These are phyloP conservation scores for Macropus fuliginosus DNA, from an alignment of 2,797 vertebrate genomes.

Conservation along the genomic window DNA sequence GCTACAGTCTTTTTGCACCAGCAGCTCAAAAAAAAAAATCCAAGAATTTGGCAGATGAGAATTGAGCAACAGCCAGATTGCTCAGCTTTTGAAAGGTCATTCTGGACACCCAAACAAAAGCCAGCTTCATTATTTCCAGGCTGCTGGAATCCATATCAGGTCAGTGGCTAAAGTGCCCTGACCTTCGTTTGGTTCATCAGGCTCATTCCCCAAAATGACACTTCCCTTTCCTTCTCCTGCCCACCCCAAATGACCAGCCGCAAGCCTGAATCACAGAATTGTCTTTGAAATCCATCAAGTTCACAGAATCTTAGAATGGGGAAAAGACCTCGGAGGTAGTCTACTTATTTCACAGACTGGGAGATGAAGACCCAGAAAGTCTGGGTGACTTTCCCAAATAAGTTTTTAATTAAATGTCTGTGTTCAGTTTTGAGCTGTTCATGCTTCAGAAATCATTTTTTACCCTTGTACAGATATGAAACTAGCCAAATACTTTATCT, in stretches of 20 bases:
- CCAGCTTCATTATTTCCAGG: background rate
- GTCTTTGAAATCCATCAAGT: background rate
- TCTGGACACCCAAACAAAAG: constrained; percentile 25
- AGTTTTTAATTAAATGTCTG: constrained; percentile 25
- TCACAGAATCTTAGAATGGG: background rate
- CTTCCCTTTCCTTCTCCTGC: background rate
- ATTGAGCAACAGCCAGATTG: background rate
- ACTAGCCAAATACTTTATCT: background rate
- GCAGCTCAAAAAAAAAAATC: background rate
- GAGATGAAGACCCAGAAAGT: background rate
- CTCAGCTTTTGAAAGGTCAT: background rate
- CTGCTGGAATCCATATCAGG: background rate
- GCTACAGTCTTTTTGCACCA: background rate
- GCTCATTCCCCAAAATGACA: background rate
- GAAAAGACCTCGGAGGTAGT: background rate
- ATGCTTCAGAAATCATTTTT: constrained; percentile 7
- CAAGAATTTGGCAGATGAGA: constrained; percentile 1
- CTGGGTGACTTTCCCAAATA: background rate
- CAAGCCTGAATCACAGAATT: background rate
- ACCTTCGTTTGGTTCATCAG: background rate
- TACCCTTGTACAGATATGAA: background rate
- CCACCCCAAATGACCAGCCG: background rate
- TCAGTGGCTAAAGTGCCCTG: background rate
- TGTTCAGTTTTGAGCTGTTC: constrained; percentile 8
- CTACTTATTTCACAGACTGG: background rate